Percentiles rank a stretch among this genome's conserved stretches.
These are phyloP conservation scores for Eriosoma lanigerum DNA, from an alignment of 1,140 invertebrate genomes.

Conservation along the genomic window DNA sequence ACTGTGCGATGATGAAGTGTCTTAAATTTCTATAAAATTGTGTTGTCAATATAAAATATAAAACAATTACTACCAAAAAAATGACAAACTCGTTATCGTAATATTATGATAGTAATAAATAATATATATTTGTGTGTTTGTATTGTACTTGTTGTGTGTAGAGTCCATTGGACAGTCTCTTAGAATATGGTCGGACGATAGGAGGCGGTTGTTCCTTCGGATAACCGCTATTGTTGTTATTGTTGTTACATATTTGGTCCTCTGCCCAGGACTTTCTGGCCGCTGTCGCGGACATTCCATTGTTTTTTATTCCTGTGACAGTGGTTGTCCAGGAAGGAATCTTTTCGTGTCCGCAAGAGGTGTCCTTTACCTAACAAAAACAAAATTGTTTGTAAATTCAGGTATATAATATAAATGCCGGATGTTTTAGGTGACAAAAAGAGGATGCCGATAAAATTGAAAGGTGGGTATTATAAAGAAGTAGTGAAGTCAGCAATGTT, in stretches of 20 bases:
- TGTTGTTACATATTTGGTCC: slow-evolving; percentile 57
- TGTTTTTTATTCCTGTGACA: slow-evolving; percentile 59
- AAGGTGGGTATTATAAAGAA: no score
- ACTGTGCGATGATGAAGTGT: no score
- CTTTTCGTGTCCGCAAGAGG: slow-evolving; percentile 69
- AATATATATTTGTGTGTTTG: no score
- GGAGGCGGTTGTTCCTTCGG: slow-evolving; percentile 69
- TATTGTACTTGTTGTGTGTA: slow-evolving; percentile 70
- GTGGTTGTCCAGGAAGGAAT: slow-evolving; percentile 77
- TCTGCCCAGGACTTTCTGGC: slow-evolving; percentile 75
- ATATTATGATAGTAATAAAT: no score
- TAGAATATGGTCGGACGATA: slow-evolving; percentile 71
- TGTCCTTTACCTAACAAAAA: slow-evolving; percentile 26
- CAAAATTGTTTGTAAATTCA: background rate
- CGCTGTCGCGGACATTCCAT: slow-evolving; percentile 60
- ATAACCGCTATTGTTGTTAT: slow-evolving; percentile 61
- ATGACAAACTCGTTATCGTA: no score
- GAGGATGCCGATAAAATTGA: no score
- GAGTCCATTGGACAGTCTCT: slow-evolving; percentile 64
- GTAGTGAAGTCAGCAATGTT: no score
- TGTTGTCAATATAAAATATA: no score
- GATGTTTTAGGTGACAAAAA: no score
- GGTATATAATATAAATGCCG: no score
- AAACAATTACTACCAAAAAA: no score
- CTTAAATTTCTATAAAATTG: no score